A percentile compares a stretch with the other conserved stretches of the same genome.
Evolutionary conservation across 2,113 vertebrate genomes (phyloP).

Genomic region (Pao palembangensis): DNA sequence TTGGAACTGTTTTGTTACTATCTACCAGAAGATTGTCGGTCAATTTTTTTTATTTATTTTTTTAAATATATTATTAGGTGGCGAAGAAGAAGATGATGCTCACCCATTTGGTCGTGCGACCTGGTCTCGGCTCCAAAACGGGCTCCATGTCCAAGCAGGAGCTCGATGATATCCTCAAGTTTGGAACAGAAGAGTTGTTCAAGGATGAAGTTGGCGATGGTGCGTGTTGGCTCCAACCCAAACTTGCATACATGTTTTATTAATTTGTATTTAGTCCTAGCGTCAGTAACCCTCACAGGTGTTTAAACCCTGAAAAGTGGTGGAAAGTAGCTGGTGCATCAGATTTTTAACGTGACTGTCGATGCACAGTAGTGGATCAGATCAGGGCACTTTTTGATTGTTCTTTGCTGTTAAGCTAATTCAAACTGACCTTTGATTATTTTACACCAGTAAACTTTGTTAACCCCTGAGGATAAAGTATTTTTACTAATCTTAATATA

Average conservation of each 20-base stretch:
- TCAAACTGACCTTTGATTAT: background rate
- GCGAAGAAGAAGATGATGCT: constrained; percentile 99
- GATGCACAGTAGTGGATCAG: too few relatives aligned
- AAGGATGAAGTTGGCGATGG: constrained; percentile 91
- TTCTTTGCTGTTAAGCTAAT: too few relatives aligned
- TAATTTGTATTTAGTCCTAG: too few relatives aligned
- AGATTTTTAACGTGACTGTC: too few relatives aligned
- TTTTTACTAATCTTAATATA: too few relatives aligned
- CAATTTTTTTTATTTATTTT: background rate
- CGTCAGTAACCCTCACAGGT: too few relatives aligned
- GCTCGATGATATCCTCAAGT: constrained; percentile 97
- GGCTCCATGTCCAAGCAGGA: constrained; percentile 99
- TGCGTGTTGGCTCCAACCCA: constrained; percentile 57
- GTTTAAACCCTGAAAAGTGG: too few relatives aligned
- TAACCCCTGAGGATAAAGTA: too few relatives aligned
- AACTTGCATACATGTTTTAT: background rate
- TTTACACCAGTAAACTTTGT: background rate
- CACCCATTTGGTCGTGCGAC: constrained; percentile 94
- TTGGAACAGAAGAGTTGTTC: constrained; percentile 95
- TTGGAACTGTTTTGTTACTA: background rate
- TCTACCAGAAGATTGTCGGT: background rate
- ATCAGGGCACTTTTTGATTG: too few relatives aligned
- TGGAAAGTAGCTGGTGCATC: too few relatives aligned
- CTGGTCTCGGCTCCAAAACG: constrained; percentile 93
- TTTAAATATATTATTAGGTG: constrained; percentile 67